Evolutionary conservation across 2,888 invertebrate species (phyloP).

Genomic region (Charanyca ferruginea): DNA sequence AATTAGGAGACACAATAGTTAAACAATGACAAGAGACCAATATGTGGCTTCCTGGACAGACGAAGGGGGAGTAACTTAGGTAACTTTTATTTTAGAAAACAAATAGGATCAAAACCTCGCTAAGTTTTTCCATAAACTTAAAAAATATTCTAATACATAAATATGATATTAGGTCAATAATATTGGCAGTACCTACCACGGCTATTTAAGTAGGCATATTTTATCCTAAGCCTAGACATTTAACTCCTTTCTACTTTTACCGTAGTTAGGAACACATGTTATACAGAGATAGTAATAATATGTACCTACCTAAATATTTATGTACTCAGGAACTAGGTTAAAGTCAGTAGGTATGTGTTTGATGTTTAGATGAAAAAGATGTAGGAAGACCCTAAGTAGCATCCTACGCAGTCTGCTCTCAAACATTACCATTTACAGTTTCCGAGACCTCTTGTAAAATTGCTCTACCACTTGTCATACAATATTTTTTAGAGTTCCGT

Average conservation of each 20-base stretch:
- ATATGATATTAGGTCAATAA: no score
- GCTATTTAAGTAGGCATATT: background rate
- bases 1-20: no score
- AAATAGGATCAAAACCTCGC: no score
- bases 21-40: no score
- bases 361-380: background rate
- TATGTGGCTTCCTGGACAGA: no score
- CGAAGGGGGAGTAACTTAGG: no score
- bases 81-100: no score
- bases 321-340: background rate
- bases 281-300: background rate
- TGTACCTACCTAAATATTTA: background rate
- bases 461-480: background rate
- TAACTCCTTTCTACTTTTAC: no score
- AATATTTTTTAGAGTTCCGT: background rate
- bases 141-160: no score
- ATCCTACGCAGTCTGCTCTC: constrained; percentile 15
- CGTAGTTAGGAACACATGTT: no score
- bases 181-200: no score
- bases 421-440: background rate
- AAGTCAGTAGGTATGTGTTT: background rate
- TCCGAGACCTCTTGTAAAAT: background rate
- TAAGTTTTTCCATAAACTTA: no score
- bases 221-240: background rate
- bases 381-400: constrained; percentile 2